Evolutionary conservation across 64 coral and sea anemone species (phyloP).

Genomic region (Stichodactyla mertensii): DNA sequence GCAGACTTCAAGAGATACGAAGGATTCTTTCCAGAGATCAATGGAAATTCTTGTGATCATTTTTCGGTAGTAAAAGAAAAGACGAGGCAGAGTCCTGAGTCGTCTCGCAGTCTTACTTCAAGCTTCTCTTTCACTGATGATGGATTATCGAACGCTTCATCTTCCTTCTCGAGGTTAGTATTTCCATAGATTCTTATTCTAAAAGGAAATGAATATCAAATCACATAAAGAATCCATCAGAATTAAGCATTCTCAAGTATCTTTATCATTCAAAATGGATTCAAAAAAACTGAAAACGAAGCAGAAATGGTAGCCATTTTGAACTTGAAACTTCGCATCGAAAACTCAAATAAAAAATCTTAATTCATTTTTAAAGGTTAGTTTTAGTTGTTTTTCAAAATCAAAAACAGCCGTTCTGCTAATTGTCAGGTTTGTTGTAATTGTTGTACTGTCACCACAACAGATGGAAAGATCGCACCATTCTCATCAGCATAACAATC

Average conservation of each 20-base stretch:
- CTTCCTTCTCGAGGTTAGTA: slow-evolving; percentile 68
- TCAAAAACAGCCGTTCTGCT: background rate
- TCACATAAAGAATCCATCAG: background rate
- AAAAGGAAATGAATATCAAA: background rate
- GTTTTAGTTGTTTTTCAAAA: background rate
- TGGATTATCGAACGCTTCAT: slow-evolving; percentile 83
- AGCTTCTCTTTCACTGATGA: slow-evolving; percentile 80
- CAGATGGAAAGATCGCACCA: background rate
- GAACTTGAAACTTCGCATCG: background rate
- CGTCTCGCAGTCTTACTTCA: slow-evolving; percentile 52
- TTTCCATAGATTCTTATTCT: background rate
- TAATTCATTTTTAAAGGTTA: background rate
- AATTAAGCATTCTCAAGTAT: background rate
- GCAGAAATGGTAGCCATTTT: slow-evolving; percentile 8
- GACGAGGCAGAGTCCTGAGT: slow-evolving; percentile 35
- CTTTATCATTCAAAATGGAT: background rate
- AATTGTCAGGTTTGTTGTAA: background rate
- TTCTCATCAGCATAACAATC: background rate
- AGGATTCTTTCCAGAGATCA: slow-evolving; percentile 85
- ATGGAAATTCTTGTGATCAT: slow-evolving; percentile 60
- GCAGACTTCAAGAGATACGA: slow-evolving; percentile 83
- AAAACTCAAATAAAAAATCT: background rate
- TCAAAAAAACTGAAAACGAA: background rate
- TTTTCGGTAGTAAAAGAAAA: slow-evolving; percentile 81
- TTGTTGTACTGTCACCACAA: background rate